Conservation (phyloP, 2,113 vertebrate species). For the Rhinoderma darwinii region DNA sequence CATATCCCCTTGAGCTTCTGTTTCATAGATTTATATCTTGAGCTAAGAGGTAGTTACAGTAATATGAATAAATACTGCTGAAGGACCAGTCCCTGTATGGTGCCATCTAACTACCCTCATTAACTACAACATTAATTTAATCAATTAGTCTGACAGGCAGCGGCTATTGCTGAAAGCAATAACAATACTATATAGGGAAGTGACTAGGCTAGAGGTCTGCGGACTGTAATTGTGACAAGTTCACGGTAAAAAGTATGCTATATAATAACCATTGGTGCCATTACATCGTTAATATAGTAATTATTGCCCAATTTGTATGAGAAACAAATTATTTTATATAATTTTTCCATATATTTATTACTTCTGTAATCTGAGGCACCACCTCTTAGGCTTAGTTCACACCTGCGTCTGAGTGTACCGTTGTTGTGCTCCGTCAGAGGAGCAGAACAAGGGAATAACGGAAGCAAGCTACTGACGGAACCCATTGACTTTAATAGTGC, state of each 20-base stretch:
- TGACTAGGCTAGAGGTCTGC: background rate
- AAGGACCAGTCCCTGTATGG: slow-evolving; percentile 2
- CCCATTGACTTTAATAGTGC: no score
- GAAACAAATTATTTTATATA: background rate
- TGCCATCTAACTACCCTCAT: slow-evolving; percentile 40
- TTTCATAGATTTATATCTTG: slow-evolving; percentile 22
- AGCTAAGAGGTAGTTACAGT: slow-evolving; percentile 18
- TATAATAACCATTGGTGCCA: background rate
- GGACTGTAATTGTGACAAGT: slow-evolving; percentile 6
- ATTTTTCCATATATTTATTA: no score
- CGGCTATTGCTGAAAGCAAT: background rate
- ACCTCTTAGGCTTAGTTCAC: no score
- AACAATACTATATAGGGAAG: background rate
- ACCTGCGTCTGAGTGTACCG: no score
- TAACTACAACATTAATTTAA: slow-evolving; percentile 34
- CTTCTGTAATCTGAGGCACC: no score
- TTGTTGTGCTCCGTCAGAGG: no score
- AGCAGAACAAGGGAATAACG: no score
- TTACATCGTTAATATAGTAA: background rate
- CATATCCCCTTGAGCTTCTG: background rate
- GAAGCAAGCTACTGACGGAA: no score
- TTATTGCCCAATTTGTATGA: background rate
- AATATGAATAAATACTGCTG: slow-evolving; percentile 13
- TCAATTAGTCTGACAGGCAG: slow-evolving; percentile 32
- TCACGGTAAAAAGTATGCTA: background rate